Evolutionary conservation across 2,888 invertebrate genomes (phyloP).

Genomic region (Aethes cnicana): DNA sequence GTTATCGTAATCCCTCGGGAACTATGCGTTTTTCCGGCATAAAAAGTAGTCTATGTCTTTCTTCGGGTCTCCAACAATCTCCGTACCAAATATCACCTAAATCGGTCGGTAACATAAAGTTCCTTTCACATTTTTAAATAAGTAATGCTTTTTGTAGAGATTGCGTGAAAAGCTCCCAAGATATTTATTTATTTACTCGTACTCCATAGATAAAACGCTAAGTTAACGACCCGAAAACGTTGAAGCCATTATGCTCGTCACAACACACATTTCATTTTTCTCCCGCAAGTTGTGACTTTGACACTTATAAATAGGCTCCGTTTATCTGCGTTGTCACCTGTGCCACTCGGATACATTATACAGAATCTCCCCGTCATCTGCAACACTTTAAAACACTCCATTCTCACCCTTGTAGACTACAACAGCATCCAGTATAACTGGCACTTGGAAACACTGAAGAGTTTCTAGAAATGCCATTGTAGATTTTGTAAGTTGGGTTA

Average conservation of each 20-base stretch:
- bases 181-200: background rate
- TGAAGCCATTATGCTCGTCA: constrained; percentile 15
- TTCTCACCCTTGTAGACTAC: constrained; percentile 14
- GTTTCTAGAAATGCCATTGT: background rate
- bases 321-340: constrained; percentile 57
- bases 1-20: too few relatives aligned
- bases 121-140: too few relatives aligned
- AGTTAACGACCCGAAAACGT: constrained; percentile 4
- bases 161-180: too few relatives aligned
- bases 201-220: constrained; percentile 9
- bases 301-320: constrained; percentile 63
- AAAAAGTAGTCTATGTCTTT: too few relatives aligned
- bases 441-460: background rate
- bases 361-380: constrained; percentile 30
- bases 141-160: too few relatives aligned
- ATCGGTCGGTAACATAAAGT: too few relatives aligned
- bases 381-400: constrained; percentile 29
- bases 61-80: too few relatives aligned
- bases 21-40: too few relatives aligned
- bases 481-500: too few relatives aligned
- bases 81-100: too few relatives aligned
- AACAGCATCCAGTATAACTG: constrained; percentile 4
- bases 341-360: constrained; percentile 28
- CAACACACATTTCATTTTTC: constrained; percentile 31
- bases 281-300: constrained; percentile 46